These are phyloP conservation scores for Colistium nudipinnis DNA, from an alignment of 2,113 vertebrate species.

Conservation along the genomic window DNA sequence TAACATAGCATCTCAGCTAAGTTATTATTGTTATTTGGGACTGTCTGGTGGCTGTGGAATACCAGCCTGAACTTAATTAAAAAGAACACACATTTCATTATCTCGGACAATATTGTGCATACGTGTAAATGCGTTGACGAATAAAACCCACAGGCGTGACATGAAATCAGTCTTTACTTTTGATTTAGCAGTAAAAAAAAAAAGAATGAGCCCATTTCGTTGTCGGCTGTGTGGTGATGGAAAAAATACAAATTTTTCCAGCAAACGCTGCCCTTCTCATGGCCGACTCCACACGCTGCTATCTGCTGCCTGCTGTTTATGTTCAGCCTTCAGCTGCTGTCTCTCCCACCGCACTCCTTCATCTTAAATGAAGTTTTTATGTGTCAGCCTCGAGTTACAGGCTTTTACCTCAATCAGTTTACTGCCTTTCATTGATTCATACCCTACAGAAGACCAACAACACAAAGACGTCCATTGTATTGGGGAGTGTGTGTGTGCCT, in stretches of 20 bases:
- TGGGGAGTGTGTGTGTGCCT: background rate
- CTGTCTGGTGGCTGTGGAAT: no score
- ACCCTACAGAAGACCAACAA: conserved; percentile 17
- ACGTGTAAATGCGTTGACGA: no score
- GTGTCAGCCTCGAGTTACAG: conserved; percentile 37
- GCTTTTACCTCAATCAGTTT: conserved; percentile 55
- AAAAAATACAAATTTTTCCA: conserved; percentile 1
- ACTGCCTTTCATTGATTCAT: conserved; percentile 46
- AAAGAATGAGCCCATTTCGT: background rate
- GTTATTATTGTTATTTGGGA: no score
- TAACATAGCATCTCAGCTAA: no score
- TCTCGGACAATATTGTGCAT: no score
- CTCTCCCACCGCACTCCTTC: conserved; percentile 35
- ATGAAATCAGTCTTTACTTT: background rate
- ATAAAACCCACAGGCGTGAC: no score
- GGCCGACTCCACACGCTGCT: conserved; percentile 21
- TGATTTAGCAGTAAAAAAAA: background rate
- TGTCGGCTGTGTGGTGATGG: background rate
- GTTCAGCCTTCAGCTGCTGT: conserved; percentile 41
- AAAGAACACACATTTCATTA: no score
- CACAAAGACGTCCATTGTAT: conserved; percentile 13
- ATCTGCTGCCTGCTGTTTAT: conserved; percentile 32
- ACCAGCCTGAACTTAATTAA: no score
- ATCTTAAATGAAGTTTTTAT: conserved; percentile 57
- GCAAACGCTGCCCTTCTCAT: conserved; percentile 3